These are phyloP conservation scores for Drosophila neonasuta DNA, from an alignment of 2,888 invertebrate species.

Conservation along the genomic window DNA sequence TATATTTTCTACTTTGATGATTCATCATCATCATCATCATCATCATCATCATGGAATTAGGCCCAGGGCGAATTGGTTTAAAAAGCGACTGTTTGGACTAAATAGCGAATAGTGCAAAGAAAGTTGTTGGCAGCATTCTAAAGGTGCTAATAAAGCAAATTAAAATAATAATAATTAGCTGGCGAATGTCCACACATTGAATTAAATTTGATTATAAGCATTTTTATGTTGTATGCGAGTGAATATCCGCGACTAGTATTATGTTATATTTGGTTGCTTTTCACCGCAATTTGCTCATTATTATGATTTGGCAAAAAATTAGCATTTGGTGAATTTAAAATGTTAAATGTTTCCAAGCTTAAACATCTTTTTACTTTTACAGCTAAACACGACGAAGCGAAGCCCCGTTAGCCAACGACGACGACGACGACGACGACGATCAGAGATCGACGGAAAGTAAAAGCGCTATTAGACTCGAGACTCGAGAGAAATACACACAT, in stretches of 20 bases:
- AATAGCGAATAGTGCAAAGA: slow-evolving; percentile 37
- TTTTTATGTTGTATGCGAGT: background rate
- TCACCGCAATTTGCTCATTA: slow-evolving; percentile 47
- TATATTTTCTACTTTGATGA: slow-evolving; percentile 16
- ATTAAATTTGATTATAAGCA: slow-evolving; percentile 19
- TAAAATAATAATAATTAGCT: slow-evolving; percentile 20
- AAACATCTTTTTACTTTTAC: slow-evolving; percentile 42
- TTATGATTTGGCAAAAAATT: slow-evolving; percentile 47
- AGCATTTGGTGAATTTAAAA: slow-evolving; percentile 37
- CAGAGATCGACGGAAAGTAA: slow-evolving; percentile 63
- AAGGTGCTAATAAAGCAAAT: slow-evolving; percentile 34
- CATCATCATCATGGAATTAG: slow-evolving; percentile 2
- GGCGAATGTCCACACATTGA: slow-evolving; percentile 15
- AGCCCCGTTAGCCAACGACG: slow-evolving; percentile 52
- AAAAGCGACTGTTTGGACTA: slow-evolving; percentile 15
- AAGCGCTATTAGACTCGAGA: slow-evolving; percentile 49
- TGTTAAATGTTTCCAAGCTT: slow-evolving; percentile 24
- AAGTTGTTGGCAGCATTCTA: slow-evolving; percentile 37
- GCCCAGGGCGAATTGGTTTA: slow-evolving; percentile 9
- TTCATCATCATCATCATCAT: slow-evolving; percentile 21
- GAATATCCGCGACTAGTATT: slow-evolving; percentile 8
- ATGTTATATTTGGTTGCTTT: slow-evolving; percentile 29
- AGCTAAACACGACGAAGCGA: slow-evolving; percentile 50
- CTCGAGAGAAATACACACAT: slow-evolving; percentile 9
- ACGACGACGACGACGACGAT: slow-evolving; percentile 19